Evolutionary conservation across 1,140 invertebrate genomes (phyloP).

Genomic region (Drosophila ambigua): DNA sequence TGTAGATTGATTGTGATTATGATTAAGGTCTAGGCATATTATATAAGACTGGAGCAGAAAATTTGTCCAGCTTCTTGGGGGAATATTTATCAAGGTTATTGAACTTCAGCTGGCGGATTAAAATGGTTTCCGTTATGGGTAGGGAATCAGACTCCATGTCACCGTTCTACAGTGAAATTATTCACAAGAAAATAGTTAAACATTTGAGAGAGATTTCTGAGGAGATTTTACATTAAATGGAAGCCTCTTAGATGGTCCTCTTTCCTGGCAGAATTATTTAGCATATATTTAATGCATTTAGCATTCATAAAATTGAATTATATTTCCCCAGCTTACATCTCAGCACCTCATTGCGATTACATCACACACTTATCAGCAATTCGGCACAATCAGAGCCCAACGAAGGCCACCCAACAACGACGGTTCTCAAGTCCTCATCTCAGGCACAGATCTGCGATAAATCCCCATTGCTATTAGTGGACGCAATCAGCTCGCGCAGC

Average conservation of each 20-base stretch:
- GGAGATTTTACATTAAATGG: no score
- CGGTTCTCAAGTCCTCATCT: slow-evolving; percentile 16
- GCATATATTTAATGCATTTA: background rate
- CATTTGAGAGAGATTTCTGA: background rate
- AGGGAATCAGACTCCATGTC: background rate
- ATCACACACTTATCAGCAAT: slow-evolving; percentile 16
- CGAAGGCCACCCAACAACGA: slow-evolving; percentile 26
- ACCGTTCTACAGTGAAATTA: background rate
- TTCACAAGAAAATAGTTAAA: background rate
- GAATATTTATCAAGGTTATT: slow-evolving; percentile 14
- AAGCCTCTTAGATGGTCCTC: no score
- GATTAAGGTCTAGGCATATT: slow-evolving; percentile 16
- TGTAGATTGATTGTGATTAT: slow-evolving; percentile 7
- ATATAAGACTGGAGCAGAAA: background rate
- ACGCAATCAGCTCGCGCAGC: slow-evolving; percentile 40
- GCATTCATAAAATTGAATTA: no score
- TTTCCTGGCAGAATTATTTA: background rate
- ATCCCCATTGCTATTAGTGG: slow-evolving; percentile 32
- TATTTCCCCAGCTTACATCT: background rate
- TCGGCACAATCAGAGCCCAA: background rate
- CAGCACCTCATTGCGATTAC: slow-evolving; percentile 1
- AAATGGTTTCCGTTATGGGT: background rate
- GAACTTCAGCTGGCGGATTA: slow-evolving; percentile 10
- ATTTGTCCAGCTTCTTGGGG: background rate
- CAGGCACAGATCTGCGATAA: slow-evolving; percentile 11